Conservation (phyloP, 2,797 vertebrate species). For the Alectoris magna region DNA sequence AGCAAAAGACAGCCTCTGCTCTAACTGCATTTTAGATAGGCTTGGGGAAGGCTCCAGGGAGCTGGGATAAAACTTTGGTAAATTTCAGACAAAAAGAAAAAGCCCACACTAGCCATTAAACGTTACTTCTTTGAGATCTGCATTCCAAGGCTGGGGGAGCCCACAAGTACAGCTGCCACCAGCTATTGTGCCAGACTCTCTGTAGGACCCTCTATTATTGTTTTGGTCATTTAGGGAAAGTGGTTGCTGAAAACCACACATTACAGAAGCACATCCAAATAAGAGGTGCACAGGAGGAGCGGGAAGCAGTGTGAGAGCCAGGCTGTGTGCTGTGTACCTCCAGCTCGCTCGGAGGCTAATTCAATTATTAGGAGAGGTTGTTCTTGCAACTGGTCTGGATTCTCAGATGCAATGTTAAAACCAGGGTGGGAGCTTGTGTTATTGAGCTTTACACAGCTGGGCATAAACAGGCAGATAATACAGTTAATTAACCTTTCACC, state of each 20-base stretch:
- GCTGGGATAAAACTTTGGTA: conserved; percentile 93
- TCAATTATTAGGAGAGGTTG: conserved; percentile 76
- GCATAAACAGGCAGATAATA: conserved; percentile 82
- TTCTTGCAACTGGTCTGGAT: conserved; percentile 63
- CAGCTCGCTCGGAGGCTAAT: conserved; percentile 62
- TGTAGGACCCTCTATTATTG: conserved; percentile 12
- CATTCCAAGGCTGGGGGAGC: conserved; percentile 66
- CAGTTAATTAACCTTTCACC: conserved; percentile 83
- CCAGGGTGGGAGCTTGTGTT: conserved; percentile 58
- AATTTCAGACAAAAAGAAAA: conserved; percentile 89
- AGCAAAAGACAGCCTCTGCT: conserved; percentile 98
- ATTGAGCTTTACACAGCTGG: conserved; percentile 79
- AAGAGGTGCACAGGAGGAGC: not conserved
- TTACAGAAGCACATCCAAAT: not conserved
- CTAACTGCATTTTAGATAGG: conserved; percentile 99
- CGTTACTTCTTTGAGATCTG: conserved; percentile 50
- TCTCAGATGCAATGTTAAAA: conserved; percentile 72
- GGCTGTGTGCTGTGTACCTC: not conserved
- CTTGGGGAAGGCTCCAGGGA: conserved; percentile 92
- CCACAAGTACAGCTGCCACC: conserved; percentile 20
- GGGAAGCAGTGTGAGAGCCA: not conserved
- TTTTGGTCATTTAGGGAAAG: conserved; percentile 60
- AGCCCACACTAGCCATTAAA: conserved; percentile 69
- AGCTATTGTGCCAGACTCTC: conserved; percentile 13
- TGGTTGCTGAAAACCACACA: not conserved